Conservation (phyloP, 1,140 invertebrate species). For the Tenebrio molitor region DNA sequence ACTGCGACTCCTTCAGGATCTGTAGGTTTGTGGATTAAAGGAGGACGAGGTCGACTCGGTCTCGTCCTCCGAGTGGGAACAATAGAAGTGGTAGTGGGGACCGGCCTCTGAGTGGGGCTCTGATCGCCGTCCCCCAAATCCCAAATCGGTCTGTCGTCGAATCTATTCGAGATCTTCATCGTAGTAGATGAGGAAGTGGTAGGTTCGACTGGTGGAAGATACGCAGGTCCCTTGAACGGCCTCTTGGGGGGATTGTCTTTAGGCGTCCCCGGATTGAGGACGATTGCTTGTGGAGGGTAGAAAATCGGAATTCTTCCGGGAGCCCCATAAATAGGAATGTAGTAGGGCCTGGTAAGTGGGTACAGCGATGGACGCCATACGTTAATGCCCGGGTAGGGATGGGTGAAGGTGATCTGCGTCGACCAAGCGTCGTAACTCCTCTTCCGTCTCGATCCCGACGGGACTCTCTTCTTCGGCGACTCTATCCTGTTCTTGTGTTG, state of each 20-base stretch:
- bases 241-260: conserved; percentile 52
- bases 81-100: not conserved
- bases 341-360: conserved; percentile 60
- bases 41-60: conserved; percentile 56
- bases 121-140: conserved; percentile 30
- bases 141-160: conserved; percentile 59
- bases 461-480: not conserved
- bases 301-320: conserved; percentile 59
- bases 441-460: conserved; percentile 1
- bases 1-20: conserved; percentile 44
- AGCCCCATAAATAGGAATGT: conserved; percentile 61
- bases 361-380: conserved; percentile 57
- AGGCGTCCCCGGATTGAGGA: conserved; percentile 55
- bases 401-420: conserved; percentile 25
- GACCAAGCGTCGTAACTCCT: conserved; percentile 35
- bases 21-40: conserved; percentile 48
- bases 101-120: not conserved
- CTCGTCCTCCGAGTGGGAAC: conserved; percentile 54
- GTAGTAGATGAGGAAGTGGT: conserved; percentile 21
- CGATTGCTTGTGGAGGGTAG: conserved; percentile 60
- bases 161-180: conserved; percentile 42
- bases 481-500: not conserved
- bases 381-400: conserved; percentile 34
- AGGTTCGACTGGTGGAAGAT: conserved; percentile 47
- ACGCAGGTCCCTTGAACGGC: conserved; percentile 44